Percentiles rank a stretch among this genome's conserved stretches.
These are phyloP conservation scores for Hucho hucho DNA, from an alignment of 2,113 vertebrate species.

Conservation along the genomic window DNA sequence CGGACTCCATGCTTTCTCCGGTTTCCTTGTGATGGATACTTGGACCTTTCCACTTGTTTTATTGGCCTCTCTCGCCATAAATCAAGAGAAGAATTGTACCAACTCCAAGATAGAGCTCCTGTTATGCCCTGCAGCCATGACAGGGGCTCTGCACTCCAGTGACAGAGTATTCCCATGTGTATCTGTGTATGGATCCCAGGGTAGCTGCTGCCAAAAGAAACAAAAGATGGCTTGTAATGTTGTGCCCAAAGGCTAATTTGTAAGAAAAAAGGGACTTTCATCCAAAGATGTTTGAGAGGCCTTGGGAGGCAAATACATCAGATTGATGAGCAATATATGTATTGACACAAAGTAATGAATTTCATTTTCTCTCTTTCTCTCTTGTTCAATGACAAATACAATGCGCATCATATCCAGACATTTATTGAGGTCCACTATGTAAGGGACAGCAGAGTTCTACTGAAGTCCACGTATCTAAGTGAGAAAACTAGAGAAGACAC, in stretches of 20 bases:
- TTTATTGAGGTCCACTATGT: constrained; percentile 1
- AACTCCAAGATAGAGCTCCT: constrained; percentile 35
- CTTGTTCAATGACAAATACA: neutral
- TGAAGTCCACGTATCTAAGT: no score
- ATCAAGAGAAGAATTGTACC: constrained; percentile 62
- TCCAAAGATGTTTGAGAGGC: constrained; percentile 61
- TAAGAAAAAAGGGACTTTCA: constrained; percentile 24
- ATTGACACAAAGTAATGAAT: constrained; percentile 53
- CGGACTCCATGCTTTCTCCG: constrained; percentile 19
- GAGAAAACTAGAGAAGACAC: constrained; percentile 17
- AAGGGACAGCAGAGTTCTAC: no score
- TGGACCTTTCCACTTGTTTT: constrained; percentile 45
- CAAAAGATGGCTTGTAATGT: constrained; percentile 68
- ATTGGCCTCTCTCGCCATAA: constrained; percentile 62
- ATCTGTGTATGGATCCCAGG: constrained; percentile 42
- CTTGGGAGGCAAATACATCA: constrained; percentile 68
- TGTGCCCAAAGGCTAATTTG: constrained; percentile 59
- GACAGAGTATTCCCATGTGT: constrained; percentile 58
- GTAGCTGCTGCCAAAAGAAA: constrained; percentile 56
- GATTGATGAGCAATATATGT: constrained; percentile 53
- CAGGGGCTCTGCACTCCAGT: constrained; percentile 52
- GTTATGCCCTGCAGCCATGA: constrained; percentile 60
- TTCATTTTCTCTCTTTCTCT: constrained; percentile 31
- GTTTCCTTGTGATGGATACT: constrained; percentile 56
- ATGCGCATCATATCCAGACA: constrained; percentile 17